Evolutionary conservation across 1,140 invertebrate genomes (phyloP).

Genomic region (Cecropterus lyciades): DNA sequence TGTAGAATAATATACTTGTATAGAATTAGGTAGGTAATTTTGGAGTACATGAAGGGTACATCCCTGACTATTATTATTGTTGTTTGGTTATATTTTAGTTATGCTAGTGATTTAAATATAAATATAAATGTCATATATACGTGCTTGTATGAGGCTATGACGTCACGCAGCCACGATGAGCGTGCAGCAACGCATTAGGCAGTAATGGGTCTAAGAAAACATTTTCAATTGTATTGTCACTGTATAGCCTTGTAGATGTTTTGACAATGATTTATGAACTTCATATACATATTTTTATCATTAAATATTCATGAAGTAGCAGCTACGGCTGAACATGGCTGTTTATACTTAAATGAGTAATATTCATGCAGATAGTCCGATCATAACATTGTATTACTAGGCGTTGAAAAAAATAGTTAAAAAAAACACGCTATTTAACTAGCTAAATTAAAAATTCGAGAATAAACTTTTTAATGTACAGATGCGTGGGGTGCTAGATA

Average conservation of each 20-base stretch:
- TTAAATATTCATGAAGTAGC: constrained; percentile 4
- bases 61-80: no score
- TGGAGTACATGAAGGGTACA: no score
- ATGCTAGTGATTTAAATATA: no score
- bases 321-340: background rate
- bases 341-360: background rate
- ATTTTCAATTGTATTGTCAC: constrained; percentile 6
- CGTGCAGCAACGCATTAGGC: constrained; percentile 5
- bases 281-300: background rate
- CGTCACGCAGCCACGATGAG: background rate
- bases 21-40: no score
- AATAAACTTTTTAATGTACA: no score
- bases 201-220: constrained; percentile 7
- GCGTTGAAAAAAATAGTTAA: no score
- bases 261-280: constrained; percentile 14
- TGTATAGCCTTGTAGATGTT: constrained; percentile 2
- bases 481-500: no score
- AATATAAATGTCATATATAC: no score
- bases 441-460: no score
- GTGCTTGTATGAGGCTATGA: background rate
- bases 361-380: background rate
- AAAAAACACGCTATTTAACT: no score
- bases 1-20: no score
- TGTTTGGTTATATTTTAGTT: no score
- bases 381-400: background rate